Percentiles rank a stretch among this genome's conserved stretches.
These are phyloP conservation scores for Sigmodon hispidus DNA, from an alignment of 2,113 vertebrate genomes.

Conservation along the genomic window DNA sequence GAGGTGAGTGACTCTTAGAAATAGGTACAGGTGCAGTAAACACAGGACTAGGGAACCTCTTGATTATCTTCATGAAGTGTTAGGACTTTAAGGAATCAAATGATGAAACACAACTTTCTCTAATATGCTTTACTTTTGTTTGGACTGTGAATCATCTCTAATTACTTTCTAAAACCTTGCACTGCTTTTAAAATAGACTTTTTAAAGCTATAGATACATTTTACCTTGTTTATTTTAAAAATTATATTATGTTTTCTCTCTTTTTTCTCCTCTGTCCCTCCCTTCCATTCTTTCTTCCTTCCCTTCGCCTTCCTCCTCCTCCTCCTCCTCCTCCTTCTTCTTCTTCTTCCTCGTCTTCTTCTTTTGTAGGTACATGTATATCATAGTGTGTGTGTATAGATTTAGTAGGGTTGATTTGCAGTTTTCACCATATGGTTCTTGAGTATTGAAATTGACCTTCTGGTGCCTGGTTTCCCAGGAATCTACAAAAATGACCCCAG, in stretches of 20 bases:
- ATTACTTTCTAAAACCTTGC: not conserved
- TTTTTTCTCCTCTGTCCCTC: no score
- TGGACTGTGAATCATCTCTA: not conserved
- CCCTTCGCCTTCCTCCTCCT: no score
- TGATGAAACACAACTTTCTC: not conserved
- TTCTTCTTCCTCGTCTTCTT: no score
- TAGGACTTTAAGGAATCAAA: not conserved
- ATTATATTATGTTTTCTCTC: not conserved
- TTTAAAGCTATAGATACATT: not conserved
- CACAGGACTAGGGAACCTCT: not conserved
- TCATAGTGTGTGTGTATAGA: not conserved
- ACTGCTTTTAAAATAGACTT: not conserved
- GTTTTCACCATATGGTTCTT: not conserved
- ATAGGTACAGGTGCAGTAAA: not conserved
- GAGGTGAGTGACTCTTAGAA: constrained; percentile 16
- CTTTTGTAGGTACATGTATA: not conserved
- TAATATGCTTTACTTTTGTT: not conserved
- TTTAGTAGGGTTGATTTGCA: not conserved
- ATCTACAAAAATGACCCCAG: no score
- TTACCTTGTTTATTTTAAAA: not conserved
- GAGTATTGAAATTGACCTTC: not conserved
- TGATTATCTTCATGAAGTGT: not conserved
- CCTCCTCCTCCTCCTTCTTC: rapidly evolving
- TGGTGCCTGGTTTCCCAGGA: no score
- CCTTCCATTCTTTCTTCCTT: no score